Percentiles rank a stretch among this genome's conserved stretches.
Conservation (phyloP, 1,140 invertebrate genomes). For the Drosophila nikananu region DNA sequence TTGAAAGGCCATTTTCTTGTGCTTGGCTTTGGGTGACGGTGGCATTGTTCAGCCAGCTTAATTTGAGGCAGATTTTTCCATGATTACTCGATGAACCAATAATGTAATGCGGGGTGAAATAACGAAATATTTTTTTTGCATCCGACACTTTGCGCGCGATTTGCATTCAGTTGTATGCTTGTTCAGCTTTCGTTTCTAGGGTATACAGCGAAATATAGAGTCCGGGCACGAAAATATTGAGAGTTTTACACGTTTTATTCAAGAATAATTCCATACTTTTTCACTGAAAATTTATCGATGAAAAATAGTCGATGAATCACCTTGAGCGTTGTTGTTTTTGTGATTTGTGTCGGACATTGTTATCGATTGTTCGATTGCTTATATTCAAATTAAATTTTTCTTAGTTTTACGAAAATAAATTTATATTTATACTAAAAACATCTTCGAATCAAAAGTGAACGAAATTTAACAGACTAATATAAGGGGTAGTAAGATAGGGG, state of each 20-base stretch:
- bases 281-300: constrained; percentile 58
- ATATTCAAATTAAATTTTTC: neutral
- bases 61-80: constrained; percentile 41
- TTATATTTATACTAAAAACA: no score
- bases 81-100: constrained; percentile 47
- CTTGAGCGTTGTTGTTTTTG: constrained; percentile 40
- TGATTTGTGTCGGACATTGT: neutral
- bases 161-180: constrained; percentile 40
- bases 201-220: constrained; percentile 48
- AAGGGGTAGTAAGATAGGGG: no score
- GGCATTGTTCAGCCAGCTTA: constrained; percentile 45
- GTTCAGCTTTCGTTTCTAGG: constrained; percentile 22
- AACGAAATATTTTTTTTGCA: constrained; percentile 55
- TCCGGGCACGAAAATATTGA: constrained; percentile 50
- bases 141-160: constrained; percentile 12
- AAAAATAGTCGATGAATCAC: constrained; percentile 44
- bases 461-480: no score
- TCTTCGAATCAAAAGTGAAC: no score
- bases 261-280: constrained; percentile 78
- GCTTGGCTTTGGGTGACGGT: constrained; percentile 44
- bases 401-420: no score
- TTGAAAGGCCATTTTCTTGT: constrained; percentile 62
- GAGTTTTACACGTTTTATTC: constrained; percentile 64
- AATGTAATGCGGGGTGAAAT: constrained; percentile 61
- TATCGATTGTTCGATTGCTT: neutral